A percentile compares a stretch with the other conserved stretches of the same genome.
These are phyloP conservation scores for Pseudopleuronectes americanus DNA, from an alignment of 2,797 vertebrate genomes.

Conservation along the genomic window DNA sequence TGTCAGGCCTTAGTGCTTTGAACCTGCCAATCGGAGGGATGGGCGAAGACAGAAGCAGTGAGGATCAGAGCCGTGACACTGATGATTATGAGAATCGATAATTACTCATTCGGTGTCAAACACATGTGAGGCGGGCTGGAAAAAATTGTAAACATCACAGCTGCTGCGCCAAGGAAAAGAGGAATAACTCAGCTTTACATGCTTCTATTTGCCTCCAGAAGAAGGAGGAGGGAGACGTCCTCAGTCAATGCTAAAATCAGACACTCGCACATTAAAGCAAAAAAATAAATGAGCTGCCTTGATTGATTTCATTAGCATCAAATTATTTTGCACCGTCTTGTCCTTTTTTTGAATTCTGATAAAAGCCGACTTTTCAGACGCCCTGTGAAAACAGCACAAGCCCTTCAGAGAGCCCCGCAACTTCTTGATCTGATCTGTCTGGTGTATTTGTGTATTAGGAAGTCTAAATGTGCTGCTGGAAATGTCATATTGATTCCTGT, in stretches of 20 bases:
- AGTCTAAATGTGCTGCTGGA: conserved; percentile 46
- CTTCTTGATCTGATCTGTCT: conserved; percentile 20
- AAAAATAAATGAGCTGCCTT: background rate
- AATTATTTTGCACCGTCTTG: background rate
- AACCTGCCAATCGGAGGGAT: conserved; percentile 42
- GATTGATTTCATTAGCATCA: conserved; percentile 17
- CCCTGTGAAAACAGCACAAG: conserved; percentile 12
- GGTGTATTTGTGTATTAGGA: conserved; percentile 17
- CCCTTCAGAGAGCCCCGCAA: conserved; percentile 4
- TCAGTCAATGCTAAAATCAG: conserved; percentile 1
- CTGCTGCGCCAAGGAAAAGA: conserved; percentile 1
- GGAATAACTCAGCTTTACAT: background rate
- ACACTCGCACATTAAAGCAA: conserved; percentile 1
- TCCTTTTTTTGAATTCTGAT: background rate
- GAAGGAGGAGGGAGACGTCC: background rate
- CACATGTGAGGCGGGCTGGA: background rate
- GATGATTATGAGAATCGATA: conserved; percentile 47
- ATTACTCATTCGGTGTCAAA: conserved; percentile 40
- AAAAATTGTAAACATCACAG: conserved; percentile 27
- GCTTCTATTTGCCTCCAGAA: background rate
- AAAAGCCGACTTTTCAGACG: background rate
- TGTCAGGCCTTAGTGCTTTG: conserved; percentile 81
- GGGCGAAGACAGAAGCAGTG: conserved; percentile 34
- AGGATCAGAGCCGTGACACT: conserved; percentile 22
- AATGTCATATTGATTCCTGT: conserved; percentile 67